These are phyloP conservation scores for Euwallacea fornicatus DNA, from an alignment of 1,140 invertebrate genomes.

Conservation along the genomic window DNA sequence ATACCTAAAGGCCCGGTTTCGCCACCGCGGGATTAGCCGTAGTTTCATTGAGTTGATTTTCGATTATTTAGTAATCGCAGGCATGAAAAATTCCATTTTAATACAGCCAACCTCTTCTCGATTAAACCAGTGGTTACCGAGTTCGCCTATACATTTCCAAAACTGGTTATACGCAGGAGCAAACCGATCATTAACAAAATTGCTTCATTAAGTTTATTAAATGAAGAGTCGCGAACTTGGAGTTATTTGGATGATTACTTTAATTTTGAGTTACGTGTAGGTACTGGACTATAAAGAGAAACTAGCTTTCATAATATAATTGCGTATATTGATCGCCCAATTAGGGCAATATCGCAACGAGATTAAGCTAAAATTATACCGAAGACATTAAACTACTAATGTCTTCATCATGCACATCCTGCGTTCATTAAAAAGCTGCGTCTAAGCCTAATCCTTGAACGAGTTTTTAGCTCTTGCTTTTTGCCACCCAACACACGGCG, in stretches of 20 bases:
- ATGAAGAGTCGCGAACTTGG: constrained; percentile 16
- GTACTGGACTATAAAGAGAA: background rate
- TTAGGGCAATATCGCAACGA: too few relatives aligned
- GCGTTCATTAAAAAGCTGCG: background rate
- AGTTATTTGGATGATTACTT: constrained; percentile 26
- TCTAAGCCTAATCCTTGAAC: background rate
- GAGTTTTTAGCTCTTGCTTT: background rate
- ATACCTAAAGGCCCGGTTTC: background rate
- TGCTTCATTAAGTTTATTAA: constrained; percentile 30
- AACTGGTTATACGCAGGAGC: constrained; percentile 16
- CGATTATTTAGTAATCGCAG: background rate
- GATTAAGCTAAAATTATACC: too few relatives aligned
- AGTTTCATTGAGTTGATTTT: background rate
- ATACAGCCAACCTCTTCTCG: background rate
- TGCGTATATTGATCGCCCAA: too few relatives aligned
- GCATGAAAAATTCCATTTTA: background rate
- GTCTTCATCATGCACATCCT: background rate
- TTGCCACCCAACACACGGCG: background rate
- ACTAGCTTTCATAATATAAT: too few relatives aligned
- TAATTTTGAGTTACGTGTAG: constrained; percentile 17
- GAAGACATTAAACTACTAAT: background rate
- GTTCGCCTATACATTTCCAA: background rate
- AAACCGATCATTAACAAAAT: constrained; percentile 29
- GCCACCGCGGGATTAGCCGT: background rate
- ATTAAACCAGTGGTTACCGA: background rate